Conservation (phyloP, 2,888 invertebrate species). For the Tupiocoris notatus region DNA sequence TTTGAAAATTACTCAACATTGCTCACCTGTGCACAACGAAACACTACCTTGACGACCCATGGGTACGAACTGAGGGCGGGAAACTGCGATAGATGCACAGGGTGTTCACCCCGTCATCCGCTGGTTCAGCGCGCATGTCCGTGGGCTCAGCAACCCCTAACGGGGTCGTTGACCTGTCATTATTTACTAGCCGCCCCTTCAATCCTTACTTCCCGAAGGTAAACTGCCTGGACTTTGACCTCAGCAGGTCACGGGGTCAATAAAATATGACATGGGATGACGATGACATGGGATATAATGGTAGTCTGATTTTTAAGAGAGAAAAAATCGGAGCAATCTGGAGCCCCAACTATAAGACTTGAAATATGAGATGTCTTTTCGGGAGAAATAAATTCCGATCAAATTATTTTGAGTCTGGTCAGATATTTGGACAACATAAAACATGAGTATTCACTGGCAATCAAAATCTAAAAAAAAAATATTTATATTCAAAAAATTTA, state of each 20-base stretch:
- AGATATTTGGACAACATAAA: too few relatives aligned
- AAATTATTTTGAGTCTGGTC: too few relatives aligned
- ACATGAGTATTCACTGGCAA: too few relatives aligned
- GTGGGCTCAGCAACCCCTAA: not conserved
- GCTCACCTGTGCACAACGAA: slow-evolving; percentile 28
- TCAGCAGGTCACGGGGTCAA: slow-evolving; percentile 21
- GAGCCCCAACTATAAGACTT: too few relatives aligned
- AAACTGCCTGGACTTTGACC: slow-evolving; percentile 11
- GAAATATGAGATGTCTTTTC: too few relatives aligned
- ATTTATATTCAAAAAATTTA: too few relatives aligned
- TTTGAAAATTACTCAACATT: not conserved
- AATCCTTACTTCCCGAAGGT: not conserved
- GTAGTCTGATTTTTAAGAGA: too few relatives aligned
- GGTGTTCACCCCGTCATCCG: not conserved
- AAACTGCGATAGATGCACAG: not conserved
- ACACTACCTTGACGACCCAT: slow-evolving; percentile 41
- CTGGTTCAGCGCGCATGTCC: not conserved
- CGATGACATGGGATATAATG: too few relatives aligned
- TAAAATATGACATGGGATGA: too few relatives aligned
- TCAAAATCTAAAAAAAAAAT: too few relatives aligned
- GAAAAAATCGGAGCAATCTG: too few relatives aligned
- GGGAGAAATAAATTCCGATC: too few relatives aligned
- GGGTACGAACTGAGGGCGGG: slow-evolving; percentile 20
- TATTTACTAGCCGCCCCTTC: slow-evolving; percentile 8
- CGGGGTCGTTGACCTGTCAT: slow-evolving; percentile 6